Evolutionary conservation across 2,888 invertebrate species (phyloP), one percentile per base, ranked within the genome.

Genomic region (Eilema griseolum): DNA sequence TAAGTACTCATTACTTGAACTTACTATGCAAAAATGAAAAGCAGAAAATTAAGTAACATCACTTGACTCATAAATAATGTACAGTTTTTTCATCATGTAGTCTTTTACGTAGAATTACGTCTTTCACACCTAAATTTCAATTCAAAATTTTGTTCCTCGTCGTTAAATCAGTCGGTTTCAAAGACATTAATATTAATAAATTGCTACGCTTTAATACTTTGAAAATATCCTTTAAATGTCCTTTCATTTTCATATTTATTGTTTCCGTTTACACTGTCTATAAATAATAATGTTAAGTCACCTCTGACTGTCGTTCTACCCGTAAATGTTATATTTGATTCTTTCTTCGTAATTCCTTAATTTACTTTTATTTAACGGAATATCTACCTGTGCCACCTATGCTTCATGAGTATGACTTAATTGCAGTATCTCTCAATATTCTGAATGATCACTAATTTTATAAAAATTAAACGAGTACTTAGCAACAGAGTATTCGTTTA

Each of bases 401-500:
- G n/a, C 10, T n/a, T 52, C 20, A 4, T 41, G 11, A 41, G 16
- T 11, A 41, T 41, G 3, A 14, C 41, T 41, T 14, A n/a, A n/a
- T n/a, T n/a, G n/a, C n/a, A n/a, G n/a, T n/a, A n/a, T n/a, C n/a
- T n/a, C n/a, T n/a, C n/a, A n/a, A n/a, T n/a, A n/a, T n/a, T n/a
- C n/a, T n/a, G n/a, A n/a, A n/a, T n/a, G n/a, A n/a, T n/a, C n/a
- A n/a, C n/a, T n/a, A n/a, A n/a, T n/a, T n/a, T n/a, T n/a, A n/a
- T n/a, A n/a, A n/a, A n/a, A n/a, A n/a, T n/a, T 73, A 77, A 83
- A 77, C 81, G 77, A 75, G 75, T 80, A 83, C 82, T 80, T 83
- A 81, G 85, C 80, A 89, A 89, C 88, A 84, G 86, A 86, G 83
- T 85, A 70, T n/a, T 61, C 70, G 85, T 83, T 86, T 82, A 89